Percentiles rank a stretch among this genome's conserved stretches.
Conservation (phyloP, 2,797 vertebrate species). For the Cottoperca gobio region DNA sequence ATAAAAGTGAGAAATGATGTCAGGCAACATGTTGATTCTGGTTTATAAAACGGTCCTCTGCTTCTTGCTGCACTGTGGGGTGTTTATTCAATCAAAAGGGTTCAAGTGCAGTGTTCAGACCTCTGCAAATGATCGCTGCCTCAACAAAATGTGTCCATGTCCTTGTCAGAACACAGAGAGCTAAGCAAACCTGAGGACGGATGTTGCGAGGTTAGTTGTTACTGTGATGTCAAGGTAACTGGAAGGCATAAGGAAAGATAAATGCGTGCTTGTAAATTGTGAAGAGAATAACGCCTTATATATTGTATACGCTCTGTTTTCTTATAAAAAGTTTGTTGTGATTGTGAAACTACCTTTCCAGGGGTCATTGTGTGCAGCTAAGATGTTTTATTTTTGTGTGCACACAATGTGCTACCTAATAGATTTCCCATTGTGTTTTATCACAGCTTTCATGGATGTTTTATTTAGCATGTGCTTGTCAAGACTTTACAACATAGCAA, state of each 20-base stretch:
- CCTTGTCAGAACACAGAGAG: constrained; percentile 22
- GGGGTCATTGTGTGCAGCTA: background rate
- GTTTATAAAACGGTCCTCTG: background rate
- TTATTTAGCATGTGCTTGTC: background rate
- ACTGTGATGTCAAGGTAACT: constrained; percentile 32
- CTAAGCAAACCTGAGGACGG: constrained; percentile 17
- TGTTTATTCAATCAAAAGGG: constrained; percentile 19
- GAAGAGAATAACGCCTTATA: background rate
- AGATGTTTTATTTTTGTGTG: background rate
- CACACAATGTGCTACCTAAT: background rate
- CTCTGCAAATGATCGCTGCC: constrained; percentile 4
- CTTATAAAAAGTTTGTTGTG: background rate
- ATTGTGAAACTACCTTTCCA: background rate
- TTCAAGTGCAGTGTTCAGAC: constrained; percentile 22
- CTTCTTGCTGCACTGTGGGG: background rate
- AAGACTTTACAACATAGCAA: background rate
- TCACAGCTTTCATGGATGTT: background rate
- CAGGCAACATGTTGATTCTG: background rate
- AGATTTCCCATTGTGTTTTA: background rate
- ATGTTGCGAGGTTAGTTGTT: constrained; percentile 18
- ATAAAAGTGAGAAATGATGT: background rate
- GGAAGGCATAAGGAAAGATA: background rate
- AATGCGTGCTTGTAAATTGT: background rate
- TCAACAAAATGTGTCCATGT: constrained; percentile 7
- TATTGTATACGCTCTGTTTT: background rate